These are phyloP conservation scores for Sparus aurata DNA, from an alignment of 2,797 vertebrate genomes.

Conservation along the genomic window DNA sequence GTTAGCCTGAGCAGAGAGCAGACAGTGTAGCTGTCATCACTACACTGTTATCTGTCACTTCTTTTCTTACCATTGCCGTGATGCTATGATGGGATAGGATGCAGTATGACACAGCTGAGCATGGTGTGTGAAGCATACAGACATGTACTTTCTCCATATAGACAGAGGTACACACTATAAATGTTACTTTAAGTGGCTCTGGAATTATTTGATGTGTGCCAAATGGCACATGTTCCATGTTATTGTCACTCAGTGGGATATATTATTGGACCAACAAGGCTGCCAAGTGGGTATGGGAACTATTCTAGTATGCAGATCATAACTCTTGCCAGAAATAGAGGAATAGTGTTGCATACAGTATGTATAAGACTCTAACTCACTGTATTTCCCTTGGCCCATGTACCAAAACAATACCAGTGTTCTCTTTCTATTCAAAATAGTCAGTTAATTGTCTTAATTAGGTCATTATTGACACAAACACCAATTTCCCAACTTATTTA, in stretches of 20 bases:
- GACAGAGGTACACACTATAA: not conserved
- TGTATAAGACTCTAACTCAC: not conserved
- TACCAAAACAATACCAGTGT: not conserved
- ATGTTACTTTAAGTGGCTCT: not conserved
- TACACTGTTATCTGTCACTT: slow-evolving; percentile 13
- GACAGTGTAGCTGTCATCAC: slow-evolving; percentile 8
- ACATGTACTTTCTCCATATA: not conserved
- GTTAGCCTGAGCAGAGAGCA: slow-evolving; percentile 26
- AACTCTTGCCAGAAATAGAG: slow-evolving; percentile 2
- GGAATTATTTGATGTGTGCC: slow-evolving; percentile 8
- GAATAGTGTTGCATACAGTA: not conserved
- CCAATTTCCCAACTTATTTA: too few species aligned
- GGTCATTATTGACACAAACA: not conserved
- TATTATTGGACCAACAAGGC: not conserved
- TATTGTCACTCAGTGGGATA: slow-evolving; percentile 10
- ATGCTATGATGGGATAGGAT: not conserved
- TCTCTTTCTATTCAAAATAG: not conserved
- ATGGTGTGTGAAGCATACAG: not conserved
- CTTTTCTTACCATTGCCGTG: not conserved
- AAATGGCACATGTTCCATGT: slow-evolving; percentile 13
- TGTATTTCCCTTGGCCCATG: not conserved
- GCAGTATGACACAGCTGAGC: slow-evolving; percentile 1
- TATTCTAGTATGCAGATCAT: slow-evolving; percentile 13
- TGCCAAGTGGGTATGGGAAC: not conserved
- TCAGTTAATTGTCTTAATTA: not conserved